A percentile compares a stretch with the other conserved stretches of the same genome.
Evolutionary conservation across 2,113 vertebrate species (phyloP).

Genomic region (Pavo muticus): DNA sequence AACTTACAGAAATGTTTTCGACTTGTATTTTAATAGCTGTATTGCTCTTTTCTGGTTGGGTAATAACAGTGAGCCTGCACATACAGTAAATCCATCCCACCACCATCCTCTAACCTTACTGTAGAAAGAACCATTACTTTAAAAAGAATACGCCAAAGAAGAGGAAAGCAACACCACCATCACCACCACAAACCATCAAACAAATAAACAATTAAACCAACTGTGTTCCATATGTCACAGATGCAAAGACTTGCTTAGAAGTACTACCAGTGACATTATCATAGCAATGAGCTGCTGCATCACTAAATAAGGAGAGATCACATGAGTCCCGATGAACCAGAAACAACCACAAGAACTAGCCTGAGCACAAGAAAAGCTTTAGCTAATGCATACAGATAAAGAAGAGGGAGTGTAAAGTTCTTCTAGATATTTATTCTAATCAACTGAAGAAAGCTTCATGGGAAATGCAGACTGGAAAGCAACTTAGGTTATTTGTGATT

Average conservation of each 20-base stretch:
- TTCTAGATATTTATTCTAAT: not conserved
- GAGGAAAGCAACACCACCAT: not conserved
- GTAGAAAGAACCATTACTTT: not conserved
- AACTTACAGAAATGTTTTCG: not conserved
- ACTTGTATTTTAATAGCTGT: not conserved
- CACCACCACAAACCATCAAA: not conserved
- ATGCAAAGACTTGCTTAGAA: not conserved
- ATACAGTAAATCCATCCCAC: not conserved
- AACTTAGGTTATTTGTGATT: not conserved
- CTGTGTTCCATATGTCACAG: not conserved
- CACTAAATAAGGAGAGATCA: not conserved
- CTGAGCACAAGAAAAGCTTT: not conserved
- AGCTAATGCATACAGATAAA: not conserved
- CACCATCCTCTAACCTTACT: not conserved
- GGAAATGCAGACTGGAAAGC: not conserved
- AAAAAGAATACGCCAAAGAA: not conserved
- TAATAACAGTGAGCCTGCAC: not conserved
- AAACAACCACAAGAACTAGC: not conserved
- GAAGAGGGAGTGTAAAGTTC: not conserved
- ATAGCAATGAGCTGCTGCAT: not conserved
- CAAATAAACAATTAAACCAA: not conserved
- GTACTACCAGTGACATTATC: not conserved
- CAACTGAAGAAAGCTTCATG: not conserved
- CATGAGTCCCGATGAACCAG: not conserved
- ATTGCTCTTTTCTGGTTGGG: not conserved